These are phyloP conservation scores for Caenorhabditis parvicauda DNA, from an alignment of 2,888 invertebrate genomes.

Conservation along the genomic window DNA sequence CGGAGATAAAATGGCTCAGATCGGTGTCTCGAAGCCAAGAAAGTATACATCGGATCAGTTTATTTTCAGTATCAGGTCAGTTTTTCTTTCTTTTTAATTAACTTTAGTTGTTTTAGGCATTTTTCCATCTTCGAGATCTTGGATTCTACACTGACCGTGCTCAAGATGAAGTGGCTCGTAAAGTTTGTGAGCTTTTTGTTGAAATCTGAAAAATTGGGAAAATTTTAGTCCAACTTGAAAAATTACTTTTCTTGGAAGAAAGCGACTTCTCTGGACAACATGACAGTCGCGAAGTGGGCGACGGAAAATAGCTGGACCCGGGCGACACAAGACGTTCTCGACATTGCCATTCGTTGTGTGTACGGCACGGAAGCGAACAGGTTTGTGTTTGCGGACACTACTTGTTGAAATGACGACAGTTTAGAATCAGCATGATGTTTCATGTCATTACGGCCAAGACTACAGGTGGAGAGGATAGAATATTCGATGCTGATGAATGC, in stretches of 20 bases:
- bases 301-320: constrained; percentile 27
- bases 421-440: constrained; percentile 32
- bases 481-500: too few relatives aligned
- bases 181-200: constrained; percentile 7
- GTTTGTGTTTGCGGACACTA: constrained; percentile 5
- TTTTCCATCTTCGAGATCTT: constrained; percentile 23
- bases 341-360: constrained; percentile 21
- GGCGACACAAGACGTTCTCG: constrained; percentile 23
- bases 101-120: constrained; percentile 13
- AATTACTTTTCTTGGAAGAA: constrained; percentile 26
- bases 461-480: too few relatives aligned
- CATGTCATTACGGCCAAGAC: constrained; percentile 29
- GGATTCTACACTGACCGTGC: constrained; percentile 14
- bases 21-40: constrained; percentile 36
- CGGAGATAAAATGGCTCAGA: constrained; percentile 53
- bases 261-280: constrained; percentile 22
- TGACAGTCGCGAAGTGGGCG: constrained; percentile 31
- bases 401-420: not conserved
- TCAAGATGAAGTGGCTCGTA: constrained; percentile 20
- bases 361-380: constrained; percentile 30
- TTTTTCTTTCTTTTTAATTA: constrained; percentile 1
- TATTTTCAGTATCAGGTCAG: constrained; percentile 17
- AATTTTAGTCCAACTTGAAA: constrained; percentile 15
- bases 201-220: not conserved
- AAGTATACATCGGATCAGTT: constrained; percentile 25